Base-by-base conservation (phyloP, 2,888 invertebrate species). In the Neuroscelio doddi region DNA sequence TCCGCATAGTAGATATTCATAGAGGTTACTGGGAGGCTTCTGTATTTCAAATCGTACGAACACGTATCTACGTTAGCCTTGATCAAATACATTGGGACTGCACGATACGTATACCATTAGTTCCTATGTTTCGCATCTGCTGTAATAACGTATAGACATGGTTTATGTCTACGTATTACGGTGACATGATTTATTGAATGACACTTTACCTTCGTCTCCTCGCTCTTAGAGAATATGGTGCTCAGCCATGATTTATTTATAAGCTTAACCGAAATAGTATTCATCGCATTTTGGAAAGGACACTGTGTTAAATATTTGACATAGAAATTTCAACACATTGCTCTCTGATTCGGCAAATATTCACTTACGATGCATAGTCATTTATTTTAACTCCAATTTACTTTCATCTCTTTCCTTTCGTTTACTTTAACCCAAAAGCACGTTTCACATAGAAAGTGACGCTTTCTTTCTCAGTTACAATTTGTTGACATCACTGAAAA, bases 101-200 rank as follows among this genome's bases (percentile, higher is more conserved):
- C 71, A 63, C 69, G 3, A 9, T 30, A 42, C 51, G 62, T 63
- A 69, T 63, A 70, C 71, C 77, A 79, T 80, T 76, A 70, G 75
- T 49, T 67, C 53, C 74, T 71, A 69, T 70, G 74, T 73, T 73
- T 72, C 75, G 72, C 74, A 70, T 76, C 72, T 71, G 71, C 73
- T 70, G 64, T 73, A 73, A 79, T 78, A 75, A 76, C 71, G 69
- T 68, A 76, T 69, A 68, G 69, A 53, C 64, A 29, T 51, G 66
- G 61, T 73, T 71, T 68, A 68, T 73, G 64, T 61, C 68, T 52
- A 45, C 57, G 70, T 58, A 62, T 68, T 62, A 58, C 55, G 61
- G 42, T 52, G 44, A 59, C 58, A 47, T 77, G 74, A 77, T 77
- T 76, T 75, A 77, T 68, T 52, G 59, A 58, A 44, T 65, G 65